A percentile compares a stretch with the other conserved stretches of the same genome.
Conservation (phyloP, 2,888 invertebrate genomes). For the Metalampra italica region DNA sequence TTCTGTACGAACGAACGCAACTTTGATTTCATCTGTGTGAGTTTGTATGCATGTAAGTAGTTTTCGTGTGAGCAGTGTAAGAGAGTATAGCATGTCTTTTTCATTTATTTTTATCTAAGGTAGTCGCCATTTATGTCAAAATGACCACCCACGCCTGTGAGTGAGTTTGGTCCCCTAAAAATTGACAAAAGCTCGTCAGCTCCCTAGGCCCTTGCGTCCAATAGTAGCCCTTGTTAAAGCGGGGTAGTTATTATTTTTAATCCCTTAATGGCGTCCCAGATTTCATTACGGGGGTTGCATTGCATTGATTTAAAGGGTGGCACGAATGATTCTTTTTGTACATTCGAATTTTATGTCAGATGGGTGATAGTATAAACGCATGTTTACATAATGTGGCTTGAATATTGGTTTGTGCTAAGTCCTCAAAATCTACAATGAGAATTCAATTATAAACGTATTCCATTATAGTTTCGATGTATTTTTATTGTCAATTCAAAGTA, state of each 20-base stretch:
- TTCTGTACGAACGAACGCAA: too few species aligned
- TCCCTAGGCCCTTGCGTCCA: constrained; percentile 39
- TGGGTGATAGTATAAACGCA: too few species aligned
- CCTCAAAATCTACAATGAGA: too few species aligned
- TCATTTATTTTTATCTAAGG: not conserved
- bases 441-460: too few species aligned
- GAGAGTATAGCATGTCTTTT: too few species aligned
- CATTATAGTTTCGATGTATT: too few species aligned
- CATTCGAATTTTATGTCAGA: constrained; percentile 1
- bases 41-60: too few species aligned
- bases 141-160: not conserved
- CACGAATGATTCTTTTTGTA: constrained; percentile 34
- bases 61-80: too few species aligned
- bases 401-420: too few species aligned
- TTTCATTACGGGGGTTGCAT: constrained; percentile 70
- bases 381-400: too few species aligned
- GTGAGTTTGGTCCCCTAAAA: not conserved
- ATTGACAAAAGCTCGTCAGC: constrained; percentile 58
- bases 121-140: not conserved
- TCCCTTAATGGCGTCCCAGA: constrained; percentile 76
- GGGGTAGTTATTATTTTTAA: constrained; percentile 75
- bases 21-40: too few species aligned
- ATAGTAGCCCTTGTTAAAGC: constrained; percentile 38
- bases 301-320: constrained; percentile 71
- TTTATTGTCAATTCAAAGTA: too few species aligned